phyloP scores from a whole-genome alignment of 1,140 invertebrate genomes.

The Arctopsyche grandis region DNA sequence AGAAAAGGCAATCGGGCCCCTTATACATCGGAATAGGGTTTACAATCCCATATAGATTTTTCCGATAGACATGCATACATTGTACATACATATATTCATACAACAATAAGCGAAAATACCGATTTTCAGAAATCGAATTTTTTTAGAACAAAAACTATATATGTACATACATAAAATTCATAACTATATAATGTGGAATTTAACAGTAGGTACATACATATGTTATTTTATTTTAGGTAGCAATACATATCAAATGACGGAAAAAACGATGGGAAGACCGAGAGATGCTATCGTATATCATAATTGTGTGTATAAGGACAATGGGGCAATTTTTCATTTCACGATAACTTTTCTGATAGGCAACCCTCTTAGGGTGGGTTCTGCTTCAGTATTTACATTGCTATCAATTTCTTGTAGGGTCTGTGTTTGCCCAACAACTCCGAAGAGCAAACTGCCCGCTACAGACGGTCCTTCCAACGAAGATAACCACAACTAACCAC shows the following conservation, averaged over 20 bases:
- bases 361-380: slow-evolving; percentile 7
- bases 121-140: background rate
- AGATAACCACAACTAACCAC: background rate
- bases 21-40: background rate
- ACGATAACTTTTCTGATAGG: slow-evolving; percentile 19
- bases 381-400: slow-evolving; percentile 13
- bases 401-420: slow-evolving; percentile 27
- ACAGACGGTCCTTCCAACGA: background rate
- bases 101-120: background rate
- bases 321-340: slow-evolving; percentile 14
- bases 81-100: slow-evolving; percentile 4
- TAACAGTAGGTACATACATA: no score
- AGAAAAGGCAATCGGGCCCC: background rate
- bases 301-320: background rate
- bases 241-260: background rate
- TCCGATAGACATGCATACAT: no score
- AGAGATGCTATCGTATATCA: no score
- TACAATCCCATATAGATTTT: background rate
- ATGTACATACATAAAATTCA: no score
- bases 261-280: background rate
- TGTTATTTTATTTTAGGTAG: background rate
- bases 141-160: no score
- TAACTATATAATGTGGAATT: no score
- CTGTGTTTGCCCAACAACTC: slow-evolving; percentile 24
- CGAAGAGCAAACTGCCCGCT: background rate